A percentile compares a stretch with the other conserved stretches of the same genome.
These are phyloP conservation scores for Mythimna lalbum DNA, from an alignment of 2,888 invertebrate genomes.

Conservation along the genomic window DNA sequence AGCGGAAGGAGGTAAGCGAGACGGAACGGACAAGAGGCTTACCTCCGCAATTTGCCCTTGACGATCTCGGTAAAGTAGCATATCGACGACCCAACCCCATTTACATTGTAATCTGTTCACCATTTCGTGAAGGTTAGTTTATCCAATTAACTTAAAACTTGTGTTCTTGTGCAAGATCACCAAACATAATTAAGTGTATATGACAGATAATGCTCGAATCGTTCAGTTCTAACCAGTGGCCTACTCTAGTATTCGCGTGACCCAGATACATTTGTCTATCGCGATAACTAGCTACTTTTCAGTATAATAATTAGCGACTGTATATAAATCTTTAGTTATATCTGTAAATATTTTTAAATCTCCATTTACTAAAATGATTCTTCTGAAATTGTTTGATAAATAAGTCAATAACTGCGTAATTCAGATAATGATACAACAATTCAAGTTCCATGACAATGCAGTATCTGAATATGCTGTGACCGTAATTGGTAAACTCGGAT, in stretches of 20 bases:
- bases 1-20: conserved; percentile 75
- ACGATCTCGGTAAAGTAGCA: conserved; percentile 61
- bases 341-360: conserved; percentile 1
- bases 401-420: conserved; percentile 6
- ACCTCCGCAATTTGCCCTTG: conserved; percentile 74
- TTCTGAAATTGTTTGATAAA: conserved; percentile 10
- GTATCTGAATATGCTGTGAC: conserved; percentile 1
- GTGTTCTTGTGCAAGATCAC: conserved; percentile 15
- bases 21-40: conserved; percentile 69
- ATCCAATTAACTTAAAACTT: conserved; percentile 41
- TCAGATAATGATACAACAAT: conserved; percentile 16
- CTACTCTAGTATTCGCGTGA: conserved; percentile 74
- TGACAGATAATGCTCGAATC: conserved; percentile 62
- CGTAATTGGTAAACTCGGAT: background rate
- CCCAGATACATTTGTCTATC: conserved; percentile 70
- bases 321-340: background rate
- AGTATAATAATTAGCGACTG: conserved; percentile 36
- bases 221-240: conserved; percentile 66
- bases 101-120: conserved; percentile 68
- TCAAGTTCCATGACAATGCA: conserved; percentile 33
- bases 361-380: conserved; percentile 10
- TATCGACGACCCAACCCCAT: conserved; percentile 65
- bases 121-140: conserved; percentile 68
- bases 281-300: conserved; percentile 58
- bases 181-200: conserved; percentile 26